These are phyloP conservation scores for Drosophila neoperkinsi DNA, from an alignment of 2,888 invertebrate genomes.

Conservation along the genomic window DNA sequence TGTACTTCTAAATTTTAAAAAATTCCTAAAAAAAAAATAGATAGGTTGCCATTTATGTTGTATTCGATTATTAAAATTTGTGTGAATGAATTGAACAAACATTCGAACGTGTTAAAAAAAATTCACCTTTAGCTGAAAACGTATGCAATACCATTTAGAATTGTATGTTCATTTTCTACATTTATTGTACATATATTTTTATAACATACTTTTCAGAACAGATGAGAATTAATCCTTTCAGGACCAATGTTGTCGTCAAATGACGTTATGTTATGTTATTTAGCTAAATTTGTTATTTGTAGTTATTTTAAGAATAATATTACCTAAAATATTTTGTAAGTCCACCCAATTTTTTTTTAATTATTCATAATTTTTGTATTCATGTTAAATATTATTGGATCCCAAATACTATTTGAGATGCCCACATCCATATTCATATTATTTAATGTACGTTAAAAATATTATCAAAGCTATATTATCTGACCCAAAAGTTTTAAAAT, in stretches of 20 bases:
- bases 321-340: neutral
- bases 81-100: neutral
- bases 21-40: neutral
- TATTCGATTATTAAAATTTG: neutral
- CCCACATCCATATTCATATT: neutral
- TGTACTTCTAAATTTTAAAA: neutral
- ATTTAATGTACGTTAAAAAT: neutral
- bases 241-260: neutral
- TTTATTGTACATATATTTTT: neutral
- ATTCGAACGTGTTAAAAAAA: neutral
- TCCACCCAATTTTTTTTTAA: neutral
- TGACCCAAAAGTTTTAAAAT: neutral
- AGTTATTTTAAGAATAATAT: neutral
- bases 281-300: neutral
- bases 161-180: neutral
- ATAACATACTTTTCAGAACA: constrained; percentile 7
- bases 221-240: neutral
- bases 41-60: neutral
- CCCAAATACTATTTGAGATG: neutral
- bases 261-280: neutral
- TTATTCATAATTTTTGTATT: neutral
- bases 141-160: neutral
- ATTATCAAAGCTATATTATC: neutral
- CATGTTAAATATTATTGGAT: neutral
- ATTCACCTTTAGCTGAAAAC: neutral